These are phyloP conservation scores for Diuraphis noxia DNA, from an alignment of 1,140 invertebrate genomes.

Conservation along the genomic window DNA sequence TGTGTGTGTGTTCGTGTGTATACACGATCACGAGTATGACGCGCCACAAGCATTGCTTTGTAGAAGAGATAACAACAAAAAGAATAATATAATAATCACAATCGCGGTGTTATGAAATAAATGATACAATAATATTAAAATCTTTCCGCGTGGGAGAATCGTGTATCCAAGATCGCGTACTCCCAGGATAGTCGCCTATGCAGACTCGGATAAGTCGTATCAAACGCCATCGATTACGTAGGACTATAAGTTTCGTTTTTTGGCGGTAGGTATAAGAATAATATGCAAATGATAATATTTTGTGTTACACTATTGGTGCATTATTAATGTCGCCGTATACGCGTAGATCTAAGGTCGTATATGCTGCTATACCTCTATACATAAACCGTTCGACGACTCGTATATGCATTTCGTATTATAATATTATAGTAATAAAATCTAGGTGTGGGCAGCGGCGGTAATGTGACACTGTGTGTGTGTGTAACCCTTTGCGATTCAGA, in stretches of 20 bases:
- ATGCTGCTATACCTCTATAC: neutral
- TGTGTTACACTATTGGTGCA: no score
- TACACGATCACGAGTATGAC: conserved; percentile 1
- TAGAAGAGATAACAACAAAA: neutral
- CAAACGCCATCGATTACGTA: no score
- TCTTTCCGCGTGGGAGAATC: neutral
- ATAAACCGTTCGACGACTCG: no score
- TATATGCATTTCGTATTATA: neutral
- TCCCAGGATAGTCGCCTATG: no score
- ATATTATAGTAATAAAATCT: neutral
- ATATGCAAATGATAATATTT: no score
- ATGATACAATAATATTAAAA: no score
- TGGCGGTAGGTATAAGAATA: no score
- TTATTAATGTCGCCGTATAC: no score
- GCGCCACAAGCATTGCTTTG: neutral
- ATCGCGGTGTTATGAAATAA: neutral
- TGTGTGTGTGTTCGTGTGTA: neutral
- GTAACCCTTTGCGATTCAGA: conserved; percentile 32
- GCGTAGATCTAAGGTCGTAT: no score
- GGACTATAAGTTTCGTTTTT: no score
- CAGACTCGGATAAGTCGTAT: neutral
- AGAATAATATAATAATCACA: neutral
- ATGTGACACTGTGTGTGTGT: neutral
- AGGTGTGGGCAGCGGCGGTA: neutral
- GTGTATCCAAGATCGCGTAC: neutral